Evolutionary conservation across 2,113 vertebrate species (phyloP).

Genomic region (Scatophagus argus): DNA sequence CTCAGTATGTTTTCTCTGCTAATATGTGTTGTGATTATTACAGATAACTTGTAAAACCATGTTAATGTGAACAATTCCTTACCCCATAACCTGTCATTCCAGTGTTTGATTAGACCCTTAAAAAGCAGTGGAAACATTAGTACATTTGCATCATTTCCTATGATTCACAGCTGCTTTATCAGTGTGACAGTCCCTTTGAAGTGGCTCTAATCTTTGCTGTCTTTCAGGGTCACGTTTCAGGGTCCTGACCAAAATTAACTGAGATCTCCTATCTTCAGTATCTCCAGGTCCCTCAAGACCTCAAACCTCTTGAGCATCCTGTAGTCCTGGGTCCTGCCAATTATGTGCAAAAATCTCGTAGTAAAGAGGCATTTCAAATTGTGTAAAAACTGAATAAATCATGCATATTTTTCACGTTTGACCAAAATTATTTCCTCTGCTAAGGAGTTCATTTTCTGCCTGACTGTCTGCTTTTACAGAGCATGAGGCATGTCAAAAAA

Average conservation of each 20-base stretch:
- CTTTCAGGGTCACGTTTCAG: conserved; percentile 42
- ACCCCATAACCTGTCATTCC: neutral
- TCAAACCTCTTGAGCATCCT: neutral
- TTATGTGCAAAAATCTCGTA: neutral
- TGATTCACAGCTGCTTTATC: conserved; percentile 5
- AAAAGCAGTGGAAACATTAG: neutral
- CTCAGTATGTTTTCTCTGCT: too few species aligned
- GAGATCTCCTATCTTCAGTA: conserved; percentile 3
- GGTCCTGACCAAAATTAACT: neutral
- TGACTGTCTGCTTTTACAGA: neutral
- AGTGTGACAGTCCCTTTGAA: conserved; percentile 4
- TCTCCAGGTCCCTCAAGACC: neutral
- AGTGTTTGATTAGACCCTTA: neutral
- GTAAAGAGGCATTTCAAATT: neutral
- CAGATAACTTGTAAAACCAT: neutral
- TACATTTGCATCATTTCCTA: neutral
- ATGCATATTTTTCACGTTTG: neutral
- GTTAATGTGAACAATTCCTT: neutral
- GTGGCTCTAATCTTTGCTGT: conserved; percentile 3
- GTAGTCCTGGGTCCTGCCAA: neutral
- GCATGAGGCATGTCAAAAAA: neutral
- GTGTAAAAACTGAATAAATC: neutral
- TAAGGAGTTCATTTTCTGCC: neutral
- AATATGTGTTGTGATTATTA: neutral
- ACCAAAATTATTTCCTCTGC: neutral